Evolutionary conservation across 1,140 invertebrate species (phyloP).

Genomic region (Chionoecetes opilio): DNA sequence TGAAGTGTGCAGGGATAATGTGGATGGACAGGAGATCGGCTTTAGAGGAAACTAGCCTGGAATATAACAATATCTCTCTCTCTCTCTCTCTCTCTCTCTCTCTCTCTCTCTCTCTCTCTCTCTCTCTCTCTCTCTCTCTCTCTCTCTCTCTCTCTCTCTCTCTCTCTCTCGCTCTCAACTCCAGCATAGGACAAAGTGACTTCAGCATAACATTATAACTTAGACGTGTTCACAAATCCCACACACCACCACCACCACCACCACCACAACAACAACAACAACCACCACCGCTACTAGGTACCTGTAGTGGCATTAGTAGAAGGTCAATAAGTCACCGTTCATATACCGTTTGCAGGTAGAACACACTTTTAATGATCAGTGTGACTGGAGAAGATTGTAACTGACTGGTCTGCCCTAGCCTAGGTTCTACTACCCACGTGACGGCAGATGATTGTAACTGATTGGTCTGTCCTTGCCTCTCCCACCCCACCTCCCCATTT

Average conservation of each 20-base stretch:
- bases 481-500: not conserved
- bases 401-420: too few relatives aligned
- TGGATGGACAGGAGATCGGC: too few relatives aligned
- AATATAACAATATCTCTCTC: too few relatives aligned
- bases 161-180: not conserved
- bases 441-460: not conserved
- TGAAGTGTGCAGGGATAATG: too few relatives aligned
- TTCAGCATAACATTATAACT: conserved; percentile 4
- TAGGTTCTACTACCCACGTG: too few relatives aligned
- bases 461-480: too few relatives aligned
- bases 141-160: conserved; percentile 27
- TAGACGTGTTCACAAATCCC: not conserved
- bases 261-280: not conserved
- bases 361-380: not conserved
- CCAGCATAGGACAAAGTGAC: not conserved
- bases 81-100: too few relatives aligned
- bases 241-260: conserved; percentile 1
- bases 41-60: too few relatives aligned
- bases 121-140: conserved; percentile 22
- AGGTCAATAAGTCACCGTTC: not conserved
- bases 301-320: not conserved
- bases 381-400: not conserved
- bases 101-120: conserved; percentile 7
- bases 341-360: not conserved
- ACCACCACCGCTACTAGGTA: not conserved